phyloP scores from a whole-genome alignment of 2,888 invertebrate genomes.

The Didymodactylos carnosus region DNA sequence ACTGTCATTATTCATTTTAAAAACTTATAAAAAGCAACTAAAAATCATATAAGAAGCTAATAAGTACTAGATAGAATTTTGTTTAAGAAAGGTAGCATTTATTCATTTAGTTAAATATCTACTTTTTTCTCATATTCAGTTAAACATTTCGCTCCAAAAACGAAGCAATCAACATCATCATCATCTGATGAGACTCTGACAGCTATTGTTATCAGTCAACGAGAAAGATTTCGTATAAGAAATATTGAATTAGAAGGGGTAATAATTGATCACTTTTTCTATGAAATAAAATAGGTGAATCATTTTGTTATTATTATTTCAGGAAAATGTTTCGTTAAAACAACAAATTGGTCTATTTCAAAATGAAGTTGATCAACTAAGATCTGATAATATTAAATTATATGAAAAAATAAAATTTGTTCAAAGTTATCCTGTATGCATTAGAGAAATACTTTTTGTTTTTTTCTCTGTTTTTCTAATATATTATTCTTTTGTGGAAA shows the following conservation, averaged over 20 bases:
- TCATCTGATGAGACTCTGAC: neutral
- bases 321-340: slow-evolving; percentile 33
- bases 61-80: too few relatives aligned
- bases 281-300: neutral
- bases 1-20: too few relatives aligned
- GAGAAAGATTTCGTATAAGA: slow-evolving; percentile 36
- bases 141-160: too few relatives aligned
- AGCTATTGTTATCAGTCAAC: slow-evolving; percentile 37
- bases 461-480: too few relatives aligned
- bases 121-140: too few relatives aligned
- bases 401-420: slow-evolving; percentile 40
- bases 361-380: slow-evolving; percentile 36
- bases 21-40: too few relatives aligned
- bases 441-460: slow-evolving; percentile 13
- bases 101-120: too few relatives aligned
- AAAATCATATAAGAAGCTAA: too few relatives aligned
- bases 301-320: slow-evolving; percentile 15
- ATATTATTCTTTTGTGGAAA: neutral
- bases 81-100: too few relatives aligned
- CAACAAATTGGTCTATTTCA: slow-evolving; percentile 34
- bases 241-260: slow-evolving; percentile 37
- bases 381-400: slow-evolving; percentile 39
- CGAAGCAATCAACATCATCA: neutral
- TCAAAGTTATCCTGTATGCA: slow-evolving; percentile 35
- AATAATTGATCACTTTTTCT: slow-evolving; percentile 16